Conservation (phyloP, 2,888 invertebrate genomes). For the Caenorhabditis zanzibari region DNA sequence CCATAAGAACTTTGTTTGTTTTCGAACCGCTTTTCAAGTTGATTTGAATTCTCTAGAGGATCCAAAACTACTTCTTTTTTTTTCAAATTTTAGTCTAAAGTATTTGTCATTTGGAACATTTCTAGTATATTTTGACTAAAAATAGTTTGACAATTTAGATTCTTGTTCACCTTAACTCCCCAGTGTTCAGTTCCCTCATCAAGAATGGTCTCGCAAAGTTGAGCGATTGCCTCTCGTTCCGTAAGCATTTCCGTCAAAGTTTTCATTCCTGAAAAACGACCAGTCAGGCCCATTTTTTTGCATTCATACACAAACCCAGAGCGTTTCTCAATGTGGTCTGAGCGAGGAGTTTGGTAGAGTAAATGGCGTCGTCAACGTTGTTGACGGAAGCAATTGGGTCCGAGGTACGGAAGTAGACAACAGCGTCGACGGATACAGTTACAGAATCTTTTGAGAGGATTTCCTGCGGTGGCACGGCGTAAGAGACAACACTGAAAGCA, state of each 20-base stretch:
- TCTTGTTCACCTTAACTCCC: slow-evolving; percentile 84
- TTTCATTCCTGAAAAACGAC: slow-evolving; percentile 88
- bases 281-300: slow-evolving; percentile 4
- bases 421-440: slow-evolving; percentile 81
- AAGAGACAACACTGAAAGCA: slow-evolving; percentile 80
- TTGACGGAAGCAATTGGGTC: slow-evolving; percentile 82
- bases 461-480: slow-evolving; percentile 83
- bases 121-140: too few relatives aligned
- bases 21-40: not conserved
- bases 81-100: not conserved
- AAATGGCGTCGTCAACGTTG: slow-evolving; percentile 84
- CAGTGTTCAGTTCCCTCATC: slow-evolving; percentile 84
- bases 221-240: slow-evolving; percentile 89
- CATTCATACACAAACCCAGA: slow-evolving; percentile 85
- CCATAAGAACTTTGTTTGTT: not conserved
- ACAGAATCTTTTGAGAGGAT: slow-evolving; percentile 84
- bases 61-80: not conserved
- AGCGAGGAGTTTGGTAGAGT: slow-evolving; percentile 89
- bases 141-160: too few relatives aligned
- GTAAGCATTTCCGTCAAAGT: slow-evolving; percentile 97
- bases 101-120: not conserved
- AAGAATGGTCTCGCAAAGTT: slow-evolving; percentile 83
- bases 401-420: slow-evolving; percentile 83
- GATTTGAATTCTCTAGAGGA: not conserved
- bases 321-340: slow-evolving; percentile 88